Evolutionary conservation across 92 coral and sea anemone genomes (phyloP).

Genomic region (Plumapathes pennacea): DNA sequence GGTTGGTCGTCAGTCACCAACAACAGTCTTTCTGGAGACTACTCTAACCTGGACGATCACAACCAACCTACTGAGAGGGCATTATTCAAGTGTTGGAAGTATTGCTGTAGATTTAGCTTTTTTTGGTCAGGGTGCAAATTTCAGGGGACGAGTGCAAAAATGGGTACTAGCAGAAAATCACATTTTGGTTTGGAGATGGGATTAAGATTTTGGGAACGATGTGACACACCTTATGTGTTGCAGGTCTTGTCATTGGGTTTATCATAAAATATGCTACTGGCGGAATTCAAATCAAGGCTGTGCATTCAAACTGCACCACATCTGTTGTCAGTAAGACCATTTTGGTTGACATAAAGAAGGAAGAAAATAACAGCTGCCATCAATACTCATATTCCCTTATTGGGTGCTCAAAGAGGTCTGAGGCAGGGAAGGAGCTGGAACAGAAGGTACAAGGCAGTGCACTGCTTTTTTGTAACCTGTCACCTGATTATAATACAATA

Average conservation of each 20-base stretch:
- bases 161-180: too few species aligned
- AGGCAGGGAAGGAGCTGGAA: constrained; percentile 69
- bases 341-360: constrained; percentile 62
- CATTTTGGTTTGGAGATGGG: too few species aligned
- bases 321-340: constrained; percentile 64
- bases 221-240: neutral
- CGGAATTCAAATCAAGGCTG: constrained; percentile 24
- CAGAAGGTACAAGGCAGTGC: constrained; percentile 60
- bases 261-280: constrained; percentile 83
- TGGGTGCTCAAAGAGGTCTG: constrained; percentile 48
- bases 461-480: neutral
- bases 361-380: constrained; percentile 61
- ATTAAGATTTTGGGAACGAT: too few species aligned
- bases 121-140: too few species aligned
- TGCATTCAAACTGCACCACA: constrained; percentile 62
- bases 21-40: too few species aligned
- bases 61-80: too few species aligned
- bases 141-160: too few species aligned
- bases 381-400: constrained; percentile 71
- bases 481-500: neutral
- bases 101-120: too few species aligned
- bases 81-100: too few species aligned
- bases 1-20: too few species aligned
- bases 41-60: too few species aligned
- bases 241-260: constrained; percentile 87